These are phyloP conservation scores for Anarsia innoxiella DNA, from an alignment of 2,888 invertebrate genomes.

Conservation along the genomic window DNA sequence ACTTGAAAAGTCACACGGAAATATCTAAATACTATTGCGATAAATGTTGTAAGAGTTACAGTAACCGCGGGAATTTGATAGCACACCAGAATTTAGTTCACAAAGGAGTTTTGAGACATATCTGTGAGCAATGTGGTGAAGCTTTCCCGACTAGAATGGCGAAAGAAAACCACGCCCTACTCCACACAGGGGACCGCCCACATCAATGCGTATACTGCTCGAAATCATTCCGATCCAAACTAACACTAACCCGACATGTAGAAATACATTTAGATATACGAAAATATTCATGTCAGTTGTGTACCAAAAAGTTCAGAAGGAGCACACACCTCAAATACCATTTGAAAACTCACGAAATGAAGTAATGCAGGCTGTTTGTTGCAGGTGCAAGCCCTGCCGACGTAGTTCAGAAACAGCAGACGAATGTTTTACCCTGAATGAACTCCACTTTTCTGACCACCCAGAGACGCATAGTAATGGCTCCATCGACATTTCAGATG, in stretches of 20 bases:
- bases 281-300: constrained; percentile 42
- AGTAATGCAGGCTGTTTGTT: constrained; percentile 52
- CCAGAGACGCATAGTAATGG: constrained; percentile 5
- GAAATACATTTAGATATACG: constrained; percentile 46
- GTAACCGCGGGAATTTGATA: constrained; percentile 52
- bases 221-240: constrained; percentile 44
- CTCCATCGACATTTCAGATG: constrained; percentile 10
- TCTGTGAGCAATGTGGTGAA: constrained; percentile 62
- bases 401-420: neutral
- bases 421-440: neutral
- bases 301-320: constrained; percentile 48
- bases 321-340: constrained; percentile 54
- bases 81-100: constrained; percentile 58
- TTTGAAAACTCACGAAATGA: constrained; percentile 26
- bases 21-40: constrained; percentile 39
- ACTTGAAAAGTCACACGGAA: constrained; percentile 53
- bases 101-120: constrained; percentile 49
- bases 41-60: constrained; percentile 60
- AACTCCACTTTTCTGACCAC: neutral
- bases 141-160: constrained; percentile 56
- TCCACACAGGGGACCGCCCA: constrained; percentile 64
- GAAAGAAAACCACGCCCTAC: constrained; percentile 51
- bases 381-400: constrained; percentile 38
- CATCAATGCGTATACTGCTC: constrained; percentile 56
- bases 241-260: constrained; percentile 42